Evolutionary conservation across 2,888 invertebrate species (phyloP), one percentile per base, ranked within the genome.

Genomic region (Euproctis similis): DNA sequence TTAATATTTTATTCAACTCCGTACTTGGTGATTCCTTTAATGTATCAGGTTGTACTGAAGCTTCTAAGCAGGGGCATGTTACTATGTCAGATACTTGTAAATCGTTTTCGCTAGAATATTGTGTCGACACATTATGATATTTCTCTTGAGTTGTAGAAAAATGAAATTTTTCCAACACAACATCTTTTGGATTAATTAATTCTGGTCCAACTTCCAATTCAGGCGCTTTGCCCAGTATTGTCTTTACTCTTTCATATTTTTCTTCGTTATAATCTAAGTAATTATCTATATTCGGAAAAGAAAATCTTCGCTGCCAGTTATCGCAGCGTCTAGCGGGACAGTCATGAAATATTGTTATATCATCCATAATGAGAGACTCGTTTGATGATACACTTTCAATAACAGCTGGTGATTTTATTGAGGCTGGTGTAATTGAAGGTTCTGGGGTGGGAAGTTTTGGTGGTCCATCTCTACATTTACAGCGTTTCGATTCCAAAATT

Each of bases 51-150:
- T 43, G 36, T 9, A 48, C 35, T 6, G 31, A 10, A 1, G 27
- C n/a, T 7, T 54, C 47, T 28, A 48, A 30, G 31, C 78, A 80
- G 1, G 59, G 46, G 36, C 78, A 78, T 12, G 33, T 34, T n/a
- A 42, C 24, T 23, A 31, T 54, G 39, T 12, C 18, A 13, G 23
- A 24, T 2, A 73, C 8, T 30, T 36, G 25, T 3, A 73, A 8
- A 22, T 70, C 61, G 53, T 80, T 78, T 51, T 67, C 65, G 28
- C 72, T 75, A 1, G 76, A 77, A 53, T 63, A 82, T 42, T 82
- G 82, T 12, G 81, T 80, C 12, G 52, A 72, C 3, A 56, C 53
- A 17, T 60, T 58, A 13, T 57, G 68, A 44, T 39, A 52, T 11
- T 35, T 53, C 42, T 80, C 73, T 27, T 57, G 62, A 4, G 73